Conservation (phyloP, 2,797 vertebrate species). For the Sphaeramia orbicularis region DNA sequence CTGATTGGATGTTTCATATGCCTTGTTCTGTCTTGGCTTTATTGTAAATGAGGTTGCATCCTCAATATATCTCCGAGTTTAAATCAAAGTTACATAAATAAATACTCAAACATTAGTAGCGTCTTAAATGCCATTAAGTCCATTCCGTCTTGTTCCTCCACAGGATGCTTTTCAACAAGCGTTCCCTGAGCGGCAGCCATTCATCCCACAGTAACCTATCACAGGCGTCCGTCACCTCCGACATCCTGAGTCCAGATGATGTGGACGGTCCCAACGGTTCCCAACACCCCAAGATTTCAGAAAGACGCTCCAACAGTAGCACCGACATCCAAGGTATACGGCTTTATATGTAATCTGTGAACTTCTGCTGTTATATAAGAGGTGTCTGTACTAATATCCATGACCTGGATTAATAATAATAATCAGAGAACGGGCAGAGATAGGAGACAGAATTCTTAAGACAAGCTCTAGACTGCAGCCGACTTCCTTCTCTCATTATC, state of each 20-base stretch:
- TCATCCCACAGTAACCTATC: conserved; percentile 89
- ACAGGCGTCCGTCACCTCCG: conserved; percentile 85
- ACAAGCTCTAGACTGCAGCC: background rate
- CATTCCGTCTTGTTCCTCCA: conserved; percentile 12
- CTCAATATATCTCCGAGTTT: too few relatives aligned
- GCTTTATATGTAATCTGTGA: background rate
- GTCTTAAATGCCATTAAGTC: background rate
- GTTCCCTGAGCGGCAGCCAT: conserved; percentile 81
- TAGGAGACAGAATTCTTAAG: background rate
- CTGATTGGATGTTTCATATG: too few relatives aligned
- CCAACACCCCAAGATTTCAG: conserved; percentile 86
- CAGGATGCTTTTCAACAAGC: conserved; percentile 88
- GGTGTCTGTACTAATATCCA: background rate
- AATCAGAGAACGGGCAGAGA: background rate
- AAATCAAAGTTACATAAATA: too few relatives aligned
- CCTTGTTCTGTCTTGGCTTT: too few relatives aligned
- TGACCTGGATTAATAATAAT: too few relatives aligned
- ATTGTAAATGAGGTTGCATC: too few relatives aligned
- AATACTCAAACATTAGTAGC: background rate
- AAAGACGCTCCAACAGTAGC: conserved; percentile 90
- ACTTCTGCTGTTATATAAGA: conserved; percentile 13
- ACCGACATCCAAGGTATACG: conserved; percentile 90
- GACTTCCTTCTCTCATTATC: too few relatives aligned
- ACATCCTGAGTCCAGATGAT: conserved; percentile 88
- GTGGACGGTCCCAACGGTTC: conserved; percentile 82